Evolutionary conservation across 1,140 invertebrate genomes (phyloP), one percentile per base, ranked within the genome.

Genomic region (Hycleus cichorii): DNA sequence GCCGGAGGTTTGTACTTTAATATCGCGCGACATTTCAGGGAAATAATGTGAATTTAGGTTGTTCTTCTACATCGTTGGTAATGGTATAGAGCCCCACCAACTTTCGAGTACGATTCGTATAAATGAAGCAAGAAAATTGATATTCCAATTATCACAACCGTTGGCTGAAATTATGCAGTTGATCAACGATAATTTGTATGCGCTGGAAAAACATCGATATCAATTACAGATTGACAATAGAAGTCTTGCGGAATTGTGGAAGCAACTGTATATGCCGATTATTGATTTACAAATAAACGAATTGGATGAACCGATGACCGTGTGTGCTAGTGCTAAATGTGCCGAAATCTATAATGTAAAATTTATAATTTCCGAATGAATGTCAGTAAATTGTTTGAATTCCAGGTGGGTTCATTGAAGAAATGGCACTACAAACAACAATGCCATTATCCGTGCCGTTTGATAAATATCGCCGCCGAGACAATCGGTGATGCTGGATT

Each of bases 161-260:
- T 55, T 72, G 42, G 69, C 69, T 10, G 71, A 72, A 46, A 72
- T 72, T 39, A 60, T 61, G 7, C 65, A 72, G 40, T 45, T 68
- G 6, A 65, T 71, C 4, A 45, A 67, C 9, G 65, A 72, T 49
- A 73, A 73, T 48, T 54, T 73, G 0, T 39, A 40, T 3, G 51
- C 59, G 18, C 47, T 73, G 46, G 38, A 67, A 18, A 58, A 55
- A 25, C 67, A 69, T 18, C 53, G 65, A 48, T 39, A 39, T 40
- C 27, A 49, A 7, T 42, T 69, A 24, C 39, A 57, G n/a, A 12
- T 60, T 7, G 58, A 58, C 8, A 60, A 66, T 40, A 49, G 58
- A 9, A 64, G 53, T 46, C 54, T 68, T 11, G 61, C 57, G 7
- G 62, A 70, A 24, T 48, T 73, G 43, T 64, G 56, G 25, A 55